Base-by-base conservation (phyloP, 1,140 invertebrate genomes). In the Choristoneura fumiferana region DNA sequence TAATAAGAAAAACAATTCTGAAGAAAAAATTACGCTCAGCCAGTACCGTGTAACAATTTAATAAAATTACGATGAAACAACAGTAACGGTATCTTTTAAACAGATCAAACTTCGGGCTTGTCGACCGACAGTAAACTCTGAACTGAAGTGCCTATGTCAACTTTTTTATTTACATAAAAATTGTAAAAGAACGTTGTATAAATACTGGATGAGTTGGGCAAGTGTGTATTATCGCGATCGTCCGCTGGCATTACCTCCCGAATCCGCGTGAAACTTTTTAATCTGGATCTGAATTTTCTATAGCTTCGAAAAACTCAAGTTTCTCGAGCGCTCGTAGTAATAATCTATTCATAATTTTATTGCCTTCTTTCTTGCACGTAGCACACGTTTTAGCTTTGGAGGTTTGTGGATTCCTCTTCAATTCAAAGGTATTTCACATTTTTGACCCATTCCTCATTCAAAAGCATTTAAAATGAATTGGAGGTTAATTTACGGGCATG, bases 211-310 rank as follows among this genome's bases (percentile, higher is more conserved):
- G 22, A 45, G 40, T 22, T 45, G 40, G 15, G 55, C 71, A 73
- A 76, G 67, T 65, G 69, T 76, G 72, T 66, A 65, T 70, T 74
- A 78, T 74, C 69, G 69, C 58, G 52, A 61, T 58, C 64, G 65
- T 68, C 65, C 60, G 9, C 57, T 38, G 67, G 60, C 64, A 70
- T 69, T 73, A 67, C 66, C 66, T 69, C 69, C 66, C 52, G 67
- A 73, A 76, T 70, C 60, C 59, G 57, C 67, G n/a, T 62, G 53
- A 66, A 78, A 78, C 70, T 73, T 71, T 73, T 74, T 76, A 75
- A 75, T 76, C 71, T 70, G 69, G 71, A 71, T 77, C 62, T 65
- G 55, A 73, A 74, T 58, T 75, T 78, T 67, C 36, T 63, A 56
- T 64, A 66, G 56, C 59, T 59, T 62, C 65, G 65, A 71, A 64